These are phyloP conservation scores for Sciaenops ocellatus DNA, from an alignment of 2,797 vertebrate genomes.

Conservation along the genomic window DNA sequence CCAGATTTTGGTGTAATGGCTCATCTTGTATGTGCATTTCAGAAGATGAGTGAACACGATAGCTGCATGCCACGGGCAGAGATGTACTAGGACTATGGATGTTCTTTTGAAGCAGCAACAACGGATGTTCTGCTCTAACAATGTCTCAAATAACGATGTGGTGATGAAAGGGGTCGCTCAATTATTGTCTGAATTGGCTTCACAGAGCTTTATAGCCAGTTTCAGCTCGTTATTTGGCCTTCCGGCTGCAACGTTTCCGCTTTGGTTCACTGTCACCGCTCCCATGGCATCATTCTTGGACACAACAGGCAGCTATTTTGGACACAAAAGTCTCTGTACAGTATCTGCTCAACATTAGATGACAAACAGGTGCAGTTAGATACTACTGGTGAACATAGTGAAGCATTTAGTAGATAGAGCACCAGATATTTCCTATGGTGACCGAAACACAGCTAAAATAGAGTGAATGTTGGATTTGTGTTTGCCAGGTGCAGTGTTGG, in stretches of 20 bases:
- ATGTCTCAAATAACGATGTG: neutral
- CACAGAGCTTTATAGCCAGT: neutral
- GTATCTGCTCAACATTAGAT: neutral
- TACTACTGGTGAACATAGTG: neutral
- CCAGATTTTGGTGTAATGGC: conserved; percentile 32
- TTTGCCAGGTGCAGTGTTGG: neutral
- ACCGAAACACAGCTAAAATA: neutral
- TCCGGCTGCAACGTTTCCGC: neutral
- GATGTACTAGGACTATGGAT: neutral
- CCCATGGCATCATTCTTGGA: neutral
- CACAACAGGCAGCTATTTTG: neutral
- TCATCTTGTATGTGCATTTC: neutral
- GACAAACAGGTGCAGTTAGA: neutral
- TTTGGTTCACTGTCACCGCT: neutral
- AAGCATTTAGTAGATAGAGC: neutral
- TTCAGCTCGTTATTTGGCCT: neutral
- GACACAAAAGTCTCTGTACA: neutral
- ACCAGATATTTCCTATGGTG: neutral
- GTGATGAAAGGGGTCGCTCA: no score
- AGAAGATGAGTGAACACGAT: conserved; percentile 12
- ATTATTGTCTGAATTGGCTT: no score
- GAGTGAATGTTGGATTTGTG: neutral
- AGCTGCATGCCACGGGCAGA: neutral
- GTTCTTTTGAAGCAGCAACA: neutral
- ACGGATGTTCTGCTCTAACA: neutral